Conservation (phyloP, 1,140 invertebrate species). For the Propsilocerus akamusi region DNA sequence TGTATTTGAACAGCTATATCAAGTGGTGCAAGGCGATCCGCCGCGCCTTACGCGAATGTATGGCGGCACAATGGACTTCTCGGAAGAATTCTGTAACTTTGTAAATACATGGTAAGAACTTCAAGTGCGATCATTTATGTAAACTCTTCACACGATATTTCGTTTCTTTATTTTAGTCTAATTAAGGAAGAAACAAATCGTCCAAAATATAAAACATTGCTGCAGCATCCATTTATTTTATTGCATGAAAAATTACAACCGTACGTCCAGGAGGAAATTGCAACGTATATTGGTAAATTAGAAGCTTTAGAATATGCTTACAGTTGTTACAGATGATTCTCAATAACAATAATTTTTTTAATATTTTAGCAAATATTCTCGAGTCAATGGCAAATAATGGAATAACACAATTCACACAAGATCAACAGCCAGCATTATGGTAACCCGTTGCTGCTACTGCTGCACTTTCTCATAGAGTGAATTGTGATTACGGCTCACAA, state of each 20-base stretch:
- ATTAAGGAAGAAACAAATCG: constrained; percentile 82
- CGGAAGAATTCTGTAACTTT: constrained; percentile 78
- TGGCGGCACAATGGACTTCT: constrained; percentile 65
- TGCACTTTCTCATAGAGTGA: no score
- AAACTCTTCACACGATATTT: constrained; percentile 18
- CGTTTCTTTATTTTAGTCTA: constrained; percentile 40
- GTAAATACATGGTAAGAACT: constrained; percentile 74
- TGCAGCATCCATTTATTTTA: constrained; percentile 74
- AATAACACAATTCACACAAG: constrained; percentile 54
- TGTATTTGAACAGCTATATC: constrained; percentile 89
- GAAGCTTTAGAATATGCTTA: no score
- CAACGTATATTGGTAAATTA: constrained; percentile 66
- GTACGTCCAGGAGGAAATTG: constrained; percentile 53
- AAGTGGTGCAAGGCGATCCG: constrained; percentile 83
- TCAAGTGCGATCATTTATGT: not conserved
- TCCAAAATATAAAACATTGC: constrained; percentile 78
- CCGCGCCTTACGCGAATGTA: constrained; percentile 56
- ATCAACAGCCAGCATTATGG: constrained; percentile 47
- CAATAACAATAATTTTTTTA: constrained; percentile 5
- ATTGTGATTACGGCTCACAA: no score
- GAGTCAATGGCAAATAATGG: constrained; percentile 37
- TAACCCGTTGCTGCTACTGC: no score
- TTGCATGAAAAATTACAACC: constrained; percentile 33
- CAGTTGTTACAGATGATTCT: not conserved
- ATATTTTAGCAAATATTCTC: constrained; percentile 16